Evolutionary conservation across 2,797 vertebrate genomes (phyloP).

Genomic region (Hyperoplus immaculatus): DNA sequence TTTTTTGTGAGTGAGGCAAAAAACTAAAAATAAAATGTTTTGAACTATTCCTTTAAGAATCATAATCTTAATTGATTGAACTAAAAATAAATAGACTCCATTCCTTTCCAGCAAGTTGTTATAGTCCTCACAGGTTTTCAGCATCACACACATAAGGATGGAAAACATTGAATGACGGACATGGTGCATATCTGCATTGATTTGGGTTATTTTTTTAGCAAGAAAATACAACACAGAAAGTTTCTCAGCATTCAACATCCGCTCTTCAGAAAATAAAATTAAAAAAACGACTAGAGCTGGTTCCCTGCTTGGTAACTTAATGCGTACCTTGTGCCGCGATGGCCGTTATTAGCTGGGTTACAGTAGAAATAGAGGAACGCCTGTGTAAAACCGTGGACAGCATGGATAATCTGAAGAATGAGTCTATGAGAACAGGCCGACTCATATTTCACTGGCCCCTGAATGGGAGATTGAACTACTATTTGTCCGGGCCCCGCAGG

Average conservation of each 20-base stretch:
- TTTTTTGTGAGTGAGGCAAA: neutral
- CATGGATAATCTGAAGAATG: constrained; percentile 56
- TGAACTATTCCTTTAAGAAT: neutral
- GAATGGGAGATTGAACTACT: constrained; percentile 68
- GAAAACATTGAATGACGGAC: neutral
- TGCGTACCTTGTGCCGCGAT: constrained; percentile 59
- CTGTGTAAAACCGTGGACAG: constrained; percentile 45
- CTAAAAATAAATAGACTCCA: neutral
- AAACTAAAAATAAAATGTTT: too few species aligned
- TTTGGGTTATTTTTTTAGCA: neutral
- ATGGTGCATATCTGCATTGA: neutral
- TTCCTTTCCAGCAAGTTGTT: neutral
- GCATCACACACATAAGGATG: neutral
- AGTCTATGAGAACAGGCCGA: constrained; percentile 42
- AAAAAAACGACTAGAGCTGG: neutral
- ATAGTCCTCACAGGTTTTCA: neutral
- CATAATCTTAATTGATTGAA: neutral
- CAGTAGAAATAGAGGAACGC: constrained; percentile 66
- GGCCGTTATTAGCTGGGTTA: constrained; percentile 56
- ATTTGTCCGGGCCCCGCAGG: constrained; percentile 66
- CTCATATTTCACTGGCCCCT: constrained; percentile 67
- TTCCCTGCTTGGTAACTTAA: constrained; percentile 48
- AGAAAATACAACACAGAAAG: constrained; percentile 15
- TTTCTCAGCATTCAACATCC: constrained; percentile 21
- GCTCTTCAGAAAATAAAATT: constrained; percentile 24